phyloP scores from a whole-genome alignment of 1,140 invertebrate genomes.

The Platorchestia sp. region DNA sequence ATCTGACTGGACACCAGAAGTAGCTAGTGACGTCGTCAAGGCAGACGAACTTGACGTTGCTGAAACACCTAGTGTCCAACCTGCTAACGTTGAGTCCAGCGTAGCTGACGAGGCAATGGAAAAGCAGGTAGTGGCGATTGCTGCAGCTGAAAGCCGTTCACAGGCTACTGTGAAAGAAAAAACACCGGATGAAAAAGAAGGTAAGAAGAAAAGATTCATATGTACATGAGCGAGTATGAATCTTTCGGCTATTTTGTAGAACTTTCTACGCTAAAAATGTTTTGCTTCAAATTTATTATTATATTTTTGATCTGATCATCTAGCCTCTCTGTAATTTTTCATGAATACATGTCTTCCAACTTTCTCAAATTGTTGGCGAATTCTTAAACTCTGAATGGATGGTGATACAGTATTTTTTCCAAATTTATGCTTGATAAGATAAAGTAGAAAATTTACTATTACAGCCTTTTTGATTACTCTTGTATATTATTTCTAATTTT shows the following conservation, averaged over 20 bases:
- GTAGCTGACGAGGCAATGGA: not conserved
- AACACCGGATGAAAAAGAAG: not conserved
- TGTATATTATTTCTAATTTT: not conserved
- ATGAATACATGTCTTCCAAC: too few species aligned
- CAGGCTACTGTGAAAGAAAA: not conserved
- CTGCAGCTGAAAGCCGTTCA: not conserved
- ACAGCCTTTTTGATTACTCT: not conserved
- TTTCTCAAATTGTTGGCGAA: not conserved
- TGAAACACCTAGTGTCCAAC: not conserved
- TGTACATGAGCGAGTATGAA: not conserved
- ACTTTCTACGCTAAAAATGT: not conserved
- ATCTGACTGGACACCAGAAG: conserved; percentile 9
- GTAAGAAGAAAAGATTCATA: not conserved
- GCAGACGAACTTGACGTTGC: not conserved
- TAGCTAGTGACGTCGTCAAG: not conserved
- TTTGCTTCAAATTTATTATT: not conserved
- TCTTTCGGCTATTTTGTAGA: not conserved
- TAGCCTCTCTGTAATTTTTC: too few species aligned
- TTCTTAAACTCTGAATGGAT: not conserved
- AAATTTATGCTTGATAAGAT: not conserved
- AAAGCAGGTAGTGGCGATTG: not conserved
- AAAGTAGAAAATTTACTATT: not conserved
- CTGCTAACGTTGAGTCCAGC: not conserved
- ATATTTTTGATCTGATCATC: not conserved
- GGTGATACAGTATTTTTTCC: not conserved